These are phyloP conservation scores for Antrozous pallidus DNA, from an alignment of 2,797 vertebrate genomes.

Conservation along the genomic window DNA sequence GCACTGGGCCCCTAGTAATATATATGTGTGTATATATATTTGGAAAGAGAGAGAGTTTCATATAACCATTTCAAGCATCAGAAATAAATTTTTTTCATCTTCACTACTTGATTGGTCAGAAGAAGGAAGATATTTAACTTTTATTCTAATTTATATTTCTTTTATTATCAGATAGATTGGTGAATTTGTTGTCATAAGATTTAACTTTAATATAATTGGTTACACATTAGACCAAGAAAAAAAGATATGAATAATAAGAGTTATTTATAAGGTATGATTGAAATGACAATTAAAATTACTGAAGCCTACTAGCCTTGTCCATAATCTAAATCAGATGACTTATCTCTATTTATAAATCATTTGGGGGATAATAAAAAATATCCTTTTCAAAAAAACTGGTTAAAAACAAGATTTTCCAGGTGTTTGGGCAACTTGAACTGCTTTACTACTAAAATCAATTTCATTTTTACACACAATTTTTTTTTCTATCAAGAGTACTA, in stretches of 20 bases:
- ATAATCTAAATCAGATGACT: slow-evolving; percentile 6
- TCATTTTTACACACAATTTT: background rate
- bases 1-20: too few species aligned
- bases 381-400: slow-evolving; percentile 13
- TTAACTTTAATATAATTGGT: slow-evolving; percentile 7
- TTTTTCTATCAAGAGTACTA: background rate
- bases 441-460: background rate
- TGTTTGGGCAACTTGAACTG: background rate
- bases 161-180: background rate
- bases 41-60: background rate
- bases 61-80: background rate
- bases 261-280: background rate
- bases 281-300: slow-evolving; percentile 22
- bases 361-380: background rate
- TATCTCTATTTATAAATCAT: background rate
- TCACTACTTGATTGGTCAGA: background rate
- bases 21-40: background rate
- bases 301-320: background rate
- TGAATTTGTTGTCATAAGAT: background rate
- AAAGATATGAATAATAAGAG: background rate
- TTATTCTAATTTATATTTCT: slow-evolving; percentile 29
- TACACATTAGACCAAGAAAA: background rate
- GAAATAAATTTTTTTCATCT: background rate
- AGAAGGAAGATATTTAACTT: background rate
- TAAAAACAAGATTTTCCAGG: slow-evolving; percentile 14